Evolutionary conservation across 2,888 invertebrate species (phyloP), one percentile per base, ranked within the genome.

Genomic region (Scaptomyza tumidula): DNA sequence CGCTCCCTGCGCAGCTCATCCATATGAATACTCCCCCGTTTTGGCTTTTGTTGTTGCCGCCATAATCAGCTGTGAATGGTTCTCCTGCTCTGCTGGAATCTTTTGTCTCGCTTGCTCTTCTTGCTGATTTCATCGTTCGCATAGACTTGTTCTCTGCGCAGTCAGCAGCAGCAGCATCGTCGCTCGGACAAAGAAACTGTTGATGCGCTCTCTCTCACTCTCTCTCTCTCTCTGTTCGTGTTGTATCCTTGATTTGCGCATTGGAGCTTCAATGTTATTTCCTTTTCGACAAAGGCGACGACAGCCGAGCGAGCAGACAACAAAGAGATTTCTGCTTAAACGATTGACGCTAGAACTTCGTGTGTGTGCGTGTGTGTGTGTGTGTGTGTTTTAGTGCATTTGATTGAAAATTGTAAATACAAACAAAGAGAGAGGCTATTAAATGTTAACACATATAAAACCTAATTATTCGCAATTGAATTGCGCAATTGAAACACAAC

Each of bases 211-310:
- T 1, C 49, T 43, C 58, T n/a, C 49, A 16, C 11, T 6, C 41
- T 48, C 50, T 27, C n/a, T 24, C 35, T n/a, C 67, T 65, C 62
- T 60, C n/a, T 48, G n/a, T n/a, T 52, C 56, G 33, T 65, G 71
- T 75, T 53, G 79, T 78, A 85, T 83, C 85, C 82, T 83, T 85
- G 82, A 85, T 69, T 82, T 70, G 43, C 49, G 56, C 65, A 62
- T 70, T 71, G 60, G 11, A 29, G 59, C 60, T 62, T 57, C 44
- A 45, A 45, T 49, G 74, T 71, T 49, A 60, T 71, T 85, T 82
- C 77, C 81, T 82, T 80, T 76, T 79, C 39, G 16, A 50, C 49
- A 46, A 45, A 29, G 41, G 16, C 41, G 24, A 52, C 33, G 48
- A 53, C 55, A 70, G 19, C 52, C 35, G 19, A 19, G 46, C 31